Evolutionary conservation across 2,888 invertebrate species (phyloP), one percentile per base, ranked within the genome.

Genomic region (Apamea sordens): DNA sequence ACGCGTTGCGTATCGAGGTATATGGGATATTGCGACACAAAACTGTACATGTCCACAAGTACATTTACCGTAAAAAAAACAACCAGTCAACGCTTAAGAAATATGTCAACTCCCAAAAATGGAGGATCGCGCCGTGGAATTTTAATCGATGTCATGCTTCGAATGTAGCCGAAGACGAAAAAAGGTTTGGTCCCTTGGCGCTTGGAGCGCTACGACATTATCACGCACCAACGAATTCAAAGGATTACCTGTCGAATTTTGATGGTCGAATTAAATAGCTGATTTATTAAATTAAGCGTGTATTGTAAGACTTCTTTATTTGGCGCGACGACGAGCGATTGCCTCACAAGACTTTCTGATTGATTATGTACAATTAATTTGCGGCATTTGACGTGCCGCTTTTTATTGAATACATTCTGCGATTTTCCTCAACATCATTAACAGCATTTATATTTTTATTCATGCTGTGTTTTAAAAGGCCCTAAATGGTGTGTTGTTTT

Each of bases 1-100:
- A 95, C 94, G 94, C 93, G 89, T 92, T 94, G 94, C 93, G 91
- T 94, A 94, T 94, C 87, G 92, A 94, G 93, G 92, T 92, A 93
- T 93, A 92, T 93, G 91, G 95, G 94, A 95, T 94, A 92, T 96
- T 95, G 93, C 94, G 92, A 94, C 94, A 95, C 90, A 83, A 89
- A 91, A 90, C 83, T 82, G 83, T 89, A 88, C 85, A 86, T 85
- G 86, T 89, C 88, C 88, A 86, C 78, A 76, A 88, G 70, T 89
- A 86, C 79, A 88, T 88, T 88, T 91, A 91, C 89, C 80, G 86
- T 91, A 90, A 90, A 91, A 91, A 47, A 92, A 90, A 79, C 88
- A 80, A 89, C 84, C 86, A 89, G 82, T 82, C 79, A 63, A 80
- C 68, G 83, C 77, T 86, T 88, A 92, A 92, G 89, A 91, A 90